Base-by-base conservation (phyloP, 2,113 vertebrate species). In the Halichoeres trimaculatus region DNA sequence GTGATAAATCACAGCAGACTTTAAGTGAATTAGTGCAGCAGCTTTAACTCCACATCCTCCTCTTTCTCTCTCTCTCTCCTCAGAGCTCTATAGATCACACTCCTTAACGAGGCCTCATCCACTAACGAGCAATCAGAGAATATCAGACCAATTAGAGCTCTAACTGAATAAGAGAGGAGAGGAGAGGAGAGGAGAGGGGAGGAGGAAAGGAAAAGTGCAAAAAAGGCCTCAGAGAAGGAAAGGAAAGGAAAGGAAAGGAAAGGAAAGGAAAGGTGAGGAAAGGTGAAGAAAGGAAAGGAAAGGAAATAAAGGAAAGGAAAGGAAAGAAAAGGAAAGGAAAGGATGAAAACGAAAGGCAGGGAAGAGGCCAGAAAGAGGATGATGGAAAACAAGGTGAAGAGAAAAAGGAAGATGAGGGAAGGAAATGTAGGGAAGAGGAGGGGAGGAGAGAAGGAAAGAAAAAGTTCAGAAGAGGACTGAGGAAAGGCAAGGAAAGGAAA, bases 1-100 rank as follows among this genome's bases (percentile, higher is more conserved):
- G 92, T 92, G 95, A 95, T 97, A 96, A 96, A 97, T 96, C 95
- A 96, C 88, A 91, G 93, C 93, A 92, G 95, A 95, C 94, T 95
- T 82, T 97, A 96, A 96, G 95, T 96, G 95, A 96, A 96, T 96
- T 96, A 95, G 94, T 94, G 94, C 94, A 94, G 93, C 94, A 92
- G 92, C 92, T 95, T 95, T 95, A 95, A 94, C 93, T 96, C 95
- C 92, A 93, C 92, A 89, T 94, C 92, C 92, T 70, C 75, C 85
- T 71, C 63, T 89, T 68, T 10, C 24, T 62, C 56, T 13, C 47
- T 41, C 51, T 38, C 55, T 38, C 64, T 47, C 20, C n/a, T n/a
- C n/a, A n/a, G n/a, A n/a, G n/a, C 72, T 72, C 57, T 66, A 70
- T 83, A 67, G 61, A 79, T 87, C 83, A 68, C 67, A 34, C 56